These are phyloP conservation scores for Dreissena rostriformis DNA, from an alignment of 1,140 invertebrate genomes.

Conservation along the genomic window DNA sequence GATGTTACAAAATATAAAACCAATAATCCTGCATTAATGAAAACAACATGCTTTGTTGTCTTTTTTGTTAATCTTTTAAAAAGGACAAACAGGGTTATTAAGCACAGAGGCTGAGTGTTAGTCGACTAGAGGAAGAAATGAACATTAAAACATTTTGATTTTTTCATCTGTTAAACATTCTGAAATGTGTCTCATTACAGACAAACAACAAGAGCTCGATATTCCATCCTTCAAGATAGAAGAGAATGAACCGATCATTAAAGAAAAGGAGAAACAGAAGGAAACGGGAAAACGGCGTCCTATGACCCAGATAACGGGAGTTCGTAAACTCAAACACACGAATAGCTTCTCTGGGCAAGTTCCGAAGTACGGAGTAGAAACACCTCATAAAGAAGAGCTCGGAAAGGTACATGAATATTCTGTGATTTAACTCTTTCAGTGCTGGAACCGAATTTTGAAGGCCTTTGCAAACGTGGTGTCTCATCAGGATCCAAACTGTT, in stretches of 20 bases:
- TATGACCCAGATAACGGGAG: slow-evolving; percentile 78
- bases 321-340: slow-evolving; percentile 77
- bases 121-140: no score
- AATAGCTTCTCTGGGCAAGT: slow-evolving; percentile 93
- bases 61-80: no score
- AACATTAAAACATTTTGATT: background rate
- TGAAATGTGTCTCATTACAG: slow-evolving; percentile 82
- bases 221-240: slow-evolving; percentile 88
- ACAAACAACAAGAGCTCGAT: slow-evolving; percentile 98
- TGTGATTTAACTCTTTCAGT: no score
- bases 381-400: slow-evolving; percentile 93
- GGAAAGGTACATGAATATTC: slow-evolving; percentile 85
- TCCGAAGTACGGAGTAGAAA: slow-evolving; percentile 96
- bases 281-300: slow-evolving; percentile 84
- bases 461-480: no score
- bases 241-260: slow-evolving; percentile 64
- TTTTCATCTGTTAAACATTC: background rate
- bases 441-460: no score
- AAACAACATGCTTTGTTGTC: no score
- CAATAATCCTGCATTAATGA: no score
- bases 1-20: no score
- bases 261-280: slow-evolving; percentile 87
- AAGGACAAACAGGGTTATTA: no score
- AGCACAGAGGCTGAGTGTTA: no score
- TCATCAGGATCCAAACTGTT: no score